Evolutionary conservation across 2,888 invertebrate species (phyloP), one percentile per base, ranked within the genome.

Genomic region (Venusia cambrica): DNA sequence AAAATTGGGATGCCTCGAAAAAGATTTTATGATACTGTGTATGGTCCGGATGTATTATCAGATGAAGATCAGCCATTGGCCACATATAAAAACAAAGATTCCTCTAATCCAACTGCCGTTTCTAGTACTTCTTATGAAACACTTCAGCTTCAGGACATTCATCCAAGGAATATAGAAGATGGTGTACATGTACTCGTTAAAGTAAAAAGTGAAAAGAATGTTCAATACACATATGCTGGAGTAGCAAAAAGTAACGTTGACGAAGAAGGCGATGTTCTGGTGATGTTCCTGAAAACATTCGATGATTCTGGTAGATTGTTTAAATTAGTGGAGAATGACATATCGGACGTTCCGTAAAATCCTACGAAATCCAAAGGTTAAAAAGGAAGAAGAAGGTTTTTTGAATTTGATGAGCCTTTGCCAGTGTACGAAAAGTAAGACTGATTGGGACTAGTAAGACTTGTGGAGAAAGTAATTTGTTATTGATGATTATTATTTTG

Each of bases 171-270:
- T 16, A 16, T 16, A 16, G n/a, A 16, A 16, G 16, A 16, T n/a
- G 16, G 5, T 15, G 40, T 36, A 26, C 24, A 44, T 14, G 39
- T 44, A 22, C 11, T 39, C 2, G 31, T 40, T 22, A 40, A 40
- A 27, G 35, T 40, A 22, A 1, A n/a, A 27, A 31, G 26, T 12
- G 31, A 31, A 10, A 40, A 27, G 11, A 31, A 40, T 2, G 7
- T 31, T 5, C 35, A 40, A 19, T 40, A 41, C 36, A n/a, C n/a
- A n/a, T n/a, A n/a, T n/a, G 24, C 17, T 19, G 32, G 32, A 28
- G 36, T 33, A 20, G 37, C 41, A 29, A 40, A 40, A 45, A 45
- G 37, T 45, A 26, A 8, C 16, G 41, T 41, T 11, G 39, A 40
- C n/a, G 32, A 40, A 36, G 36, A 40, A 29, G 36, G 27, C 15